Evolutionary conservation across 2,888 invertebrate genomes (phyloP), one percentile per base, ranked within the genome.

Genomic region (Papilio protenor): DNA sequence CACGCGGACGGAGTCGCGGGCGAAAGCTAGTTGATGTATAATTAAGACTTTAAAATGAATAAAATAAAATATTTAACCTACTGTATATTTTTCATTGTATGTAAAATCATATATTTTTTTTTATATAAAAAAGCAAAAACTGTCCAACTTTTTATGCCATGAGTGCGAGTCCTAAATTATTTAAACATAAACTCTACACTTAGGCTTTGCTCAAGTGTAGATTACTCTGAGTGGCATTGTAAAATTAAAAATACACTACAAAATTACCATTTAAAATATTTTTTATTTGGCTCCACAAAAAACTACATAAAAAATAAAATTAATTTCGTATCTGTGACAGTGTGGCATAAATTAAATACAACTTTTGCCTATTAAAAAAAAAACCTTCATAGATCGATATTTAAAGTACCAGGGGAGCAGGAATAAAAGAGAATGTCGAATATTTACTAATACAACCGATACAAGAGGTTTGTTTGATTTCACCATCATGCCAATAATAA

Each of bases 401-500:
- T 70, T 61, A 75, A 80, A 75, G 79, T 79, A 81, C 82, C 73
- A 81, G 81, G 81, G 69, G 70, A 59, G 57, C 79, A 82, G 71
- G 71, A 55, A 49, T 59, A 21, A 73, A n/a, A 47, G 59, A 69
- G 69, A 47, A 77, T 18, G 69, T 64, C 40, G 73, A 55, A 16
- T 76, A 76, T 64, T 76, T 72, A 76, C 76, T 49, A 18, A 76
- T 12, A 70, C 76, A 71, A 6, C 72, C 72, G 40, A 76, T 11
- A n/a, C 0, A 45, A 23, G 1, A 52, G 6, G 57, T 73, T 16
- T 40, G 66, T 66, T 66, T 73, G 12, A 27, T 27, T 59, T 23
- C 5, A 0, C 47, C 66, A 77, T 73, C 57, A 66, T n/a, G 70
- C 57, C 47, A 71, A 57, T 10, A n/a, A 40, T 55, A 57, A 47